Evolutionary conservation across 1,140 invertebrate genomes (phyloP).

Genomic region (Solen grandis): DNA sequence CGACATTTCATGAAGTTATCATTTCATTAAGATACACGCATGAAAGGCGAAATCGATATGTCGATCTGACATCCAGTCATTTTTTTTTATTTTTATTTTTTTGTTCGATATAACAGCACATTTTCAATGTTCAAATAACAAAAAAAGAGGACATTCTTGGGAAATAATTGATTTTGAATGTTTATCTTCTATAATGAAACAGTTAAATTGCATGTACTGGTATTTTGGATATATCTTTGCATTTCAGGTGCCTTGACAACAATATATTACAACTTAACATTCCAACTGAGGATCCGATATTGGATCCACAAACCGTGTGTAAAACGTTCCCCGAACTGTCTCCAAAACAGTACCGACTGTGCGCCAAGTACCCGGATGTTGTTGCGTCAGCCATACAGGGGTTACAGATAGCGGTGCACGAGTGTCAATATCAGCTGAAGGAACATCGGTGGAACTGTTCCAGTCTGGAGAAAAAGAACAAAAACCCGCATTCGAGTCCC

Average conservation of each 20-base stretch:
- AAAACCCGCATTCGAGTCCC: constrained; percentile 89
- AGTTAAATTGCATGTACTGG: too few species aligned
- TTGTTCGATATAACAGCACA: too few species aligned
- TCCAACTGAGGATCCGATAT: constrained; percentile 71
- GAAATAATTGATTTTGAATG: too few species aligned
- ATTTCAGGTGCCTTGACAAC: constrained; percentile 71
- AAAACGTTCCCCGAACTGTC: constrained; percentile 87
- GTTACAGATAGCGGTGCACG: constrained; percentile 90
- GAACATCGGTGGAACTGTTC: constrained; percentile 80
- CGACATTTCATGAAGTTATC: too few species aligned
- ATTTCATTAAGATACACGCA: too few species aligned
- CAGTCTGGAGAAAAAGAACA: constrained; percentile 84
- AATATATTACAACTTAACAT: constrained; percentile 76
- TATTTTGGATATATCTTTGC: too few species aligned
- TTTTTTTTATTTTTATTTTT: too few species aligned
- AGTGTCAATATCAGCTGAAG: constrained; percentile 79
- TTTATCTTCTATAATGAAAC: too few species aligned
- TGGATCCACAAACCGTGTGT: constrained; percentile 77
- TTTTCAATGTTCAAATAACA: too few species aligned
- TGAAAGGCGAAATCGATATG: too few species aligned
- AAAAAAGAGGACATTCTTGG: too few species aligned
- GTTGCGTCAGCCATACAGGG: constrained; percentile 94
- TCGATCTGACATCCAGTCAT: too few species aligned
- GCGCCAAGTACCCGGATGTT: constrained; percentile 90
- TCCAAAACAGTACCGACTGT: constrained; percentile 90